Evolutionary conservation across 2,888 invertebrate species (phyloP).

Genomic region (Gymnocheta viridis): DNA sequence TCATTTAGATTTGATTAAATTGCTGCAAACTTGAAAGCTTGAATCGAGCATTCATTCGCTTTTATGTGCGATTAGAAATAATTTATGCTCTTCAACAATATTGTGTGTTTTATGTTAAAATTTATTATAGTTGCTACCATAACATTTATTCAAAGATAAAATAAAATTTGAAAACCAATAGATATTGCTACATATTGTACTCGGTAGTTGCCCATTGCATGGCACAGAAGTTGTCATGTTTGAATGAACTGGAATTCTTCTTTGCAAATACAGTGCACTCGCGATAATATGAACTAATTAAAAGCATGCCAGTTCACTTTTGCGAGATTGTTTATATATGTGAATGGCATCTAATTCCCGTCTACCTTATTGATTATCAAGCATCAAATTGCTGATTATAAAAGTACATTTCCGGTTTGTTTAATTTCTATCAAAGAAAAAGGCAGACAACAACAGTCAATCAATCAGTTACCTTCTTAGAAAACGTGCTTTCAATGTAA

Average conservation of each 20-base stretch:
- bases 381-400: neutral
- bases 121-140: neutral
- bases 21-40: too few species aligned
- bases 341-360: too few species aligned
- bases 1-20: too few species aligned
- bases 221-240: too few species aligned
- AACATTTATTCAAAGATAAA: neutral
- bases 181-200: too few species aligned
- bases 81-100: neutral
- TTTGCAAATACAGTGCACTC: too few species aligned
- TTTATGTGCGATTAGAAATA: neutral
- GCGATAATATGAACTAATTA: too few species aligned
- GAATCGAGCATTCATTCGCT: neutral
- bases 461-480: constrained; percentile 8
- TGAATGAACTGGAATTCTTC: too few species aligned
- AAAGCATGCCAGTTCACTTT: too few species aligned
- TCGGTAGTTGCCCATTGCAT: too few species aligned
- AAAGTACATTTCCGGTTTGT: constrained; percentile 38
- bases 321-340: too few species aligned
- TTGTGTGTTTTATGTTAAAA: neutral
- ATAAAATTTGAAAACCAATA: neutral
- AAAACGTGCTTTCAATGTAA: constrained; percentile 45
- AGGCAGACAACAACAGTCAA: neutral
- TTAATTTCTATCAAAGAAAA: constrained; percentile 13
- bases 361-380: neutral